Conservation (phyloP, 2,888 invertebrate species). For the Andrena haemorrhoa region DNA sequence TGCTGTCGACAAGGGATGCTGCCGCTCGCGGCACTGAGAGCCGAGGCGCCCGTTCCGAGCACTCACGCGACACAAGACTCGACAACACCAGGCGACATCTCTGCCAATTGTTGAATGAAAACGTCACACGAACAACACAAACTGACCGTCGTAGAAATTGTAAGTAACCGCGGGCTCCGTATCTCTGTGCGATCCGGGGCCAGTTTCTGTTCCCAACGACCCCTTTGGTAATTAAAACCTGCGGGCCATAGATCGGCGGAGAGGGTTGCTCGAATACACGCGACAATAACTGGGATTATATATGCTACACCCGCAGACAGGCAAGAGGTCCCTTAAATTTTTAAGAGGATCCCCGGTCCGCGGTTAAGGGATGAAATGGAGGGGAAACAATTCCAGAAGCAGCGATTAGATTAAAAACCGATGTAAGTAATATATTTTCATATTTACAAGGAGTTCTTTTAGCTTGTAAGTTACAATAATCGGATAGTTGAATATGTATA, state of each 20-base stretch:
- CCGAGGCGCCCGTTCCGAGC: not conserved
- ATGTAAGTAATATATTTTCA: slow-evolving; percentile 76
- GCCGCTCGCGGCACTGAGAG: not conserved
- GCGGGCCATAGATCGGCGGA: too few species aligned
- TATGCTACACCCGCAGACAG: not conserved
- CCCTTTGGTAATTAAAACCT: too few species aligned
- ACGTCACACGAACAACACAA: too few species aligned
- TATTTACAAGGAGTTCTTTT: slow-evolving; percentile 71
- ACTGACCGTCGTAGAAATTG: too few species aligned
- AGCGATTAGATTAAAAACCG: slow-evolving; percentile 71
- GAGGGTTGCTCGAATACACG: not conserved
- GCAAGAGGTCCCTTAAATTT: too few species aligned
- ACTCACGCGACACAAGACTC: too few species aligned
- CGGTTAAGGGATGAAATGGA: slow-evolving; percentile 26
- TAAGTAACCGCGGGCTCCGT: too few species aligned
- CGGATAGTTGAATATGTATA: slow-evolving; percentile 60
- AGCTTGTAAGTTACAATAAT: slow-evolving; percentile 68
- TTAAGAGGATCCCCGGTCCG: not conserved
- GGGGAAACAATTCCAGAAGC: slow-evolving; percentile 53
- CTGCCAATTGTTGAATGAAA: too few species aligned
- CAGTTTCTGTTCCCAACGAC: too few species aligned
- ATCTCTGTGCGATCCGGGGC: too few species aligned
- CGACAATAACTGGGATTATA: not conserved
- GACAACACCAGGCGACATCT: too few species aligned
- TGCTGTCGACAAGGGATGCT: not conserved